Base-by-base conservation (phyloP, 2,888 invertebrate genomes). In the Lypha dubia region DNA sequence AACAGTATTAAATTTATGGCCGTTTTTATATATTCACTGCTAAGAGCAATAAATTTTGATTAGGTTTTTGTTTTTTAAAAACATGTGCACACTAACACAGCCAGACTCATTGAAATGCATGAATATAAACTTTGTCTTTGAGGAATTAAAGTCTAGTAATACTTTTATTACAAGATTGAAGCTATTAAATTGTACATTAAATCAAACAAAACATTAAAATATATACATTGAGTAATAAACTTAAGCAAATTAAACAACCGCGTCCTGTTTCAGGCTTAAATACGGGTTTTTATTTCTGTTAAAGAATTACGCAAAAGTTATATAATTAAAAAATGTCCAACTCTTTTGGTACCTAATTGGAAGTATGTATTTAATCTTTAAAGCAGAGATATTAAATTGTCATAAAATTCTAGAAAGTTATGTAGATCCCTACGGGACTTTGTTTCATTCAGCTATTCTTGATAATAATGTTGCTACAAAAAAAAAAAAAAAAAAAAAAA, bases 41-140 rank as follows among this genome's bases (percentile, higher is more conserved):
- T 22, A 68, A 67, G 41, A 77, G 77, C 60, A 77, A 83, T 83
- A 83, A 83, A 83, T 83, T 83, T 83, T 83, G 83, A 77, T 83
- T 73, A 83, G 67, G 35, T 68, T 83, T 77, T 77, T 77, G 76
- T 74, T 77, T 77, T 28, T n/a, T n/a, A n/a, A 53, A 46, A 44
- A 62, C 63, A 76, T 32, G 32, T 56, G 35, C 38, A 60, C n/a
- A 70, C 22, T 24, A 6, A 17, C 1, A 15, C 24, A 65, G n/a
- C n/a, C n/a, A n/a, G n/a, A 13, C 20, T 49, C 65, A 62, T 70
- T 32, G 8, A 65, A 46, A 67, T 46, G 44, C 32, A 9, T 41
- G 1, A n/a, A 11, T 1, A 46, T 15, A 60, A 38, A 46, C 46
- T 71, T 73, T 62, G 67, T 53, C 67, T 73, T 32, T n/a, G n/a